Conservation (phyloP, 2,888 invertebrate species). For the Campopleginae sp. region DNA sequence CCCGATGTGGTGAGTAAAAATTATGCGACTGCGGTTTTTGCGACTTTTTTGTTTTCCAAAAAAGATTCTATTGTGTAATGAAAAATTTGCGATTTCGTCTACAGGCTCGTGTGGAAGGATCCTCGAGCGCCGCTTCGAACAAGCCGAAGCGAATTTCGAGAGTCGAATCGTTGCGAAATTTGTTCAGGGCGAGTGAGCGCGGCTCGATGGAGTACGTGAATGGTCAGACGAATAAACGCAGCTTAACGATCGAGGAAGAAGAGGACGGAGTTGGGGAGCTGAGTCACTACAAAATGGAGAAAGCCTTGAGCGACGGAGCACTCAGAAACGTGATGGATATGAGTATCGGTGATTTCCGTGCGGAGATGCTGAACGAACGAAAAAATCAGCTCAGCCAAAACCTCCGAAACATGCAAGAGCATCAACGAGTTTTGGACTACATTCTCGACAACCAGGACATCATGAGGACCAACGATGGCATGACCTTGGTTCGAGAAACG, state of each 20-base stretch:
- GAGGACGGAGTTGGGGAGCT: constrained; percentile 58
- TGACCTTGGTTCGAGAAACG: constrained; percentile 72
- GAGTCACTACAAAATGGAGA: constrained; percentile 78
- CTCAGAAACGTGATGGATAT: constrained; percentile 71
- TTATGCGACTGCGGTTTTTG: constrained; percentile 13
- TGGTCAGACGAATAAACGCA: constrained; percentile 69
- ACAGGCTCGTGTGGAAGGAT: constrained; percentile 67
- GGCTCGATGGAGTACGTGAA: constrained; percentile 72
- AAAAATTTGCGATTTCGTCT: constrained; percentile 44
- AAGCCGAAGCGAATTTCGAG: constrained; percentile 84
- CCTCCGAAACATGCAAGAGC: constrained; percentile 81
- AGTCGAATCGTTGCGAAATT: constrained; percentile 86
- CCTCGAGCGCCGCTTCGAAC: constrained; percentile 62
- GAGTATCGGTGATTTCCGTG: constrained; percentile 63
- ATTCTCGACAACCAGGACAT: constrained; percentile 77
- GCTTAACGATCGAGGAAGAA: constrained; percentile 76
- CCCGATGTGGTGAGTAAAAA: constrained; percentile 32
- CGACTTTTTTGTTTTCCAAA: not conserved
- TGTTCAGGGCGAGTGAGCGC: constrained; percentile 83
- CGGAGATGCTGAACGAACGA: constrained; percentile 68
- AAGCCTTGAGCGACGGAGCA: constrained; percentile 80
- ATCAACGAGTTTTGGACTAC: constrained; percentile 79
- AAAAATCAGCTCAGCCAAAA: constrained; percentile 77
- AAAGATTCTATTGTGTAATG: not conserved
- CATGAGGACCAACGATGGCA: constrained; percentile 74